phyloP scores from a whole-genome alignment of 2,113 vertebrate genomes.

The Dasyprocta punctata region DNA sequence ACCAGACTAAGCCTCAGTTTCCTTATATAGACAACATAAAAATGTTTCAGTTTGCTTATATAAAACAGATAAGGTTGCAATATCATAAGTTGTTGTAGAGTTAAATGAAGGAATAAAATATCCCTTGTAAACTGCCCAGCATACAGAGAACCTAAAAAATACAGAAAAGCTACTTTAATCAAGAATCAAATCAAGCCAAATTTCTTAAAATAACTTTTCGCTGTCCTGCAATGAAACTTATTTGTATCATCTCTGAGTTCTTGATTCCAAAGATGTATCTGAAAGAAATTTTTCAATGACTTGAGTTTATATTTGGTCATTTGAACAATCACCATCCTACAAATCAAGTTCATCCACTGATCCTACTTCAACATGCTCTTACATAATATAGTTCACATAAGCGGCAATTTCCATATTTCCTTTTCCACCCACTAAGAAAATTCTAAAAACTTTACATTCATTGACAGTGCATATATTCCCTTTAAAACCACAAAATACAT shows the following conservation, averaged over 20 bases:
- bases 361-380: background rate
- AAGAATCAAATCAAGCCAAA: conserved; percentile 11
- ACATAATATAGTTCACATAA: background rate
- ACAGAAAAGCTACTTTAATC: background rate
- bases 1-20: background rate
- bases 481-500: background rate
- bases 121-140: background rate
- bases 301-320: background rate
- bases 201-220: background rate
- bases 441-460: background rate
- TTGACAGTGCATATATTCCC: background rate
- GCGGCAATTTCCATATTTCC: background rate
- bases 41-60: background rate
- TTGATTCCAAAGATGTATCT: conserved; percentile 18
- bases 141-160: background rate
- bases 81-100: background rate
- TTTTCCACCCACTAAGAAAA: background rate
- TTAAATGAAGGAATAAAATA: background rate
- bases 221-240: background rate
- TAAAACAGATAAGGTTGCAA: background rate
- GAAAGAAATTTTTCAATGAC: background rate
- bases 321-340: background rate
- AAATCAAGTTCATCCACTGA: background rate
- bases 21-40: background rate
- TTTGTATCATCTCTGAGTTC: background rate